Evolutionary conservation across 2,797 vertebrate species (phyloP).

Genomic region (Protosalanx chinensis): DNA sequence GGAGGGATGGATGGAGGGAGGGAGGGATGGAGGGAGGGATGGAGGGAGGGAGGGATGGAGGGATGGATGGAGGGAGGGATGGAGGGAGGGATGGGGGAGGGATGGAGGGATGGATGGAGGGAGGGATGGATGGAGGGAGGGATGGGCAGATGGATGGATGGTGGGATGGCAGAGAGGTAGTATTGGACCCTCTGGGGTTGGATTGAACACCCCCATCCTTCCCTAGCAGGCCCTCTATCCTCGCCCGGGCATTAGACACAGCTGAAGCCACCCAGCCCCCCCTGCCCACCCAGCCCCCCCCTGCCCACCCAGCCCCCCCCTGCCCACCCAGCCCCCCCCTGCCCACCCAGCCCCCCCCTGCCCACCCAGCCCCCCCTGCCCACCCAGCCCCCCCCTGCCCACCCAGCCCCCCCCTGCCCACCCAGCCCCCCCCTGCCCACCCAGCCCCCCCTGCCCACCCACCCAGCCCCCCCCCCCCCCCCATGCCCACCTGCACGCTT

Average conservation of each 20-base stretch:
- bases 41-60: conserved; percentile 33
- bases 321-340: conserved; percentile 61
- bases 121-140: conserved; percentile 27
- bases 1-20: conserved; percentile 31
- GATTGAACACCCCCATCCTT: conserved; percentile 18
- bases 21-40: conserved; percentile 19
- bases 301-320: too few relatives aligned
- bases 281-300: conserved; percentile 61
- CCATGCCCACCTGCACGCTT: conserved; percentile 77
- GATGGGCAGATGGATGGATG: conserved; percentile 32
- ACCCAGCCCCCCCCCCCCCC: neutral
- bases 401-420: too few relatives aligned
- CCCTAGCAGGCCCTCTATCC: conserved; percentile 16
- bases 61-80: conserved; percentile 23
- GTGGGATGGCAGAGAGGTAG: conserved; percentile 17
- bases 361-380: neutral
- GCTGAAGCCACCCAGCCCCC: neutral
- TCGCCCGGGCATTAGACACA: conserved; percentile 38
- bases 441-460: conserved; percentile 34
- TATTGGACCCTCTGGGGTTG: conserved; percentile 36
- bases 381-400: conserved; percentile 61
- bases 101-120: conserved; percentile 31
- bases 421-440: conserved; percentile 54
- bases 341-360: too few relatives aligned
- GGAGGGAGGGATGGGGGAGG: conserved; percentile 18